These are phyloP conservation scores for Panthera leo DNA, from an alignment of 2,113 vertebrate genomes.

Conservation along the genomic window DNA sequence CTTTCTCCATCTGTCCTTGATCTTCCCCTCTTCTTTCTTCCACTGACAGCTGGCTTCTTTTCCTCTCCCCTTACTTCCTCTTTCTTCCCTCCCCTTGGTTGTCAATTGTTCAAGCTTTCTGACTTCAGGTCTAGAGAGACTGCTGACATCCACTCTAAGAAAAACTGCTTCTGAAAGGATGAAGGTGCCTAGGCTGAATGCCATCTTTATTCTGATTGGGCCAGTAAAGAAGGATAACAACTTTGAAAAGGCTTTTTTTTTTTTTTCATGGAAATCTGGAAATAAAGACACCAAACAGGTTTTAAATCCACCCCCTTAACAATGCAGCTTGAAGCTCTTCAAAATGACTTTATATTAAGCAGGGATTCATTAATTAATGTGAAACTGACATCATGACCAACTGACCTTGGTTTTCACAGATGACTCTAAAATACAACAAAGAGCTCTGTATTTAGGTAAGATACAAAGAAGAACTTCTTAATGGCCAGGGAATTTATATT, in stretches of 20 bases:
- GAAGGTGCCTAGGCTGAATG: neutral
- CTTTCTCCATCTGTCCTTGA: neutral
- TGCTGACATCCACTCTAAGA: neutral
- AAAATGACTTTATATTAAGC: slow-evolving; percentile 25
- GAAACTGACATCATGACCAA: neutral
- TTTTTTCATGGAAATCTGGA: neutral
- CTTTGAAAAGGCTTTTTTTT: neutral
- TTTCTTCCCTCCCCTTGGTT: neutral
- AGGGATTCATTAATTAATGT: neutral
- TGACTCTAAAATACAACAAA: neutral
- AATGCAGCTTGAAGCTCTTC: neutral
- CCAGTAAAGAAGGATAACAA: neutral
- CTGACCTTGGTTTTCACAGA: neutral
- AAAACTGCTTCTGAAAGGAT: neutral
- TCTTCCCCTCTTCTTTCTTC: neutral
- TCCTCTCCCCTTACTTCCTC: neutral
- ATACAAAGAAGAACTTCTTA: neutral
- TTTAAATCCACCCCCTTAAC: neutral
- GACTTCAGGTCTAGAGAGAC: neutral
- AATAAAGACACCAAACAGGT: neutral
- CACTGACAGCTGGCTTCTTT: neutral
- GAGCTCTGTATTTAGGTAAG: neutral
- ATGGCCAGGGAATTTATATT: neutral
- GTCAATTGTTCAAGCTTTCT: neutral
- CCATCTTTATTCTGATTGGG: neutral